phyloP scores from a whole-genome alignment of 2,888 invertebrate genomes.

The Therioaphis trifolii region DNA sequence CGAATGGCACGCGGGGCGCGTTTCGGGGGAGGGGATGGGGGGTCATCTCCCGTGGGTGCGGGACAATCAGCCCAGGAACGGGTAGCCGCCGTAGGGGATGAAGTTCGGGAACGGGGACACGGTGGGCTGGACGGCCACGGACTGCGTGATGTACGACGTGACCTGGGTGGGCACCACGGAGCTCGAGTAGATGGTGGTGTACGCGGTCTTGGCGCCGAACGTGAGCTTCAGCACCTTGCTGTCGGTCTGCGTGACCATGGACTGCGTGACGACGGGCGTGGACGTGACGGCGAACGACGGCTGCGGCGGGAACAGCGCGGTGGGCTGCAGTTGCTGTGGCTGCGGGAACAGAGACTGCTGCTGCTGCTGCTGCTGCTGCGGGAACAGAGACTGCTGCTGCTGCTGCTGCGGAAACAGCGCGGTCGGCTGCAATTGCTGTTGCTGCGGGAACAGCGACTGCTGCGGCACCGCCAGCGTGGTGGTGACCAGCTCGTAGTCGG shows the following conservation, averaged over 20 bases:
- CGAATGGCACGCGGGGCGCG: neutral
- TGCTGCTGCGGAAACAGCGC: conserved; percentile 68
- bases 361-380: conserved; percentile 65
- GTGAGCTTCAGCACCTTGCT: conserved; percentile 86
- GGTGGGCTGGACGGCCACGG: conserved; percentile 77
- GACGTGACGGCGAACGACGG: conserved; percentile 82
- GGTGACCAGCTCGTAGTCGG: conserved; percentile 82
- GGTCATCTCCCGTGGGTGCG: too few relatives aligned
- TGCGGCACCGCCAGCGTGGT: conserved; percentile 76
- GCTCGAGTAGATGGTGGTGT: conserved; percentile 86
- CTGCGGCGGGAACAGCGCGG: conserved; percentile 70
- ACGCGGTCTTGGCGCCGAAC: conserved; percentile 90
- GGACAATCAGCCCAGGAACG: conserved; percentile 49
- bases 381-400: conserved; percentile 67
- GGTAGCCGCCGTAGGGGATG: conserved; percentile 69
- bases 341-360: neutral
- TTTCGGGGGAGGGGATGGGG: conserved; percentile 69
- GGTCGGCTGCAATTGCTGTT: neutral
- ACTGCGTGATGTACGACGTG: conserved; percentile 86
- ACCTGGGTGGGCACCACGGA: conserved; percentile 83
- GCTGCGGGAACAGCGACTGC: too few relatives aligned
- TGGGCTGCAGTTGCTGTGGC: conserved; percentile 69
- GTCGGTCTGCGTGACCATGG: conserved; percentile 81
- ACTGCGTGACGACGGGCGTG: conserved; percentile 83
- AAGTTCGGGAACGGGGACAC: conserved; percentile 80